A percentile compares a stretch with the other conserved stretches of the same genome.
phyloP scores from a whole-genome alignment of 2,113 vertebrate genomes.

The Ploceus nigricollis region DNA sequence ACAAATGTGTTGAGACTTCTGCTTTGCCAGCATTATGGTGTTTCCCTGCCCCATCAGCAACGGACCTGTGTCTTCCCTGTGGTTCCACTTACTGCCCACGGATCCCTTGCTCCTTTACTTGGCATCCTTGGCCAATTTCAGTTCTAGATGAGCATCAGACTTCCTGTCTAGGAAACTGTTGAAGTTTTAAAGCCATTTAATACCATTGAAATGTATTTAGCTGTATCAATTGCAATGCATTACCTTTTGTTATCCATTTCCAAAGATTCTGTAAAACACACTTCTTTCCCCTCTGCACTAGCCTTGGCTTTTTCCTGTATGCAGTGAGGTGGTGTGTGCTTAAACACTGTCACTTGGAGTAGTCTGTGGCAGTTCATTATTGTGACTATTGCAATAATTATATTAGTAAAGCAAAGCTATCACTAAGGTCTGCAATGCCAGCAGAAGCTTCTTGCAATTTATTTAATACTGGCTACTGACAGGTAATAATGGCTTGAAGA shows the following conservation, averaged over 20 bases:
- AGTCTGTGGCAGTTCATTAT: background rate
- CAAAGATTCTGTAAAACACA: background rate
- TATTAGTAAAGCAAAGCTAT: background rate
- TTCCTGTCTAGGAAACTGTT: background rate
- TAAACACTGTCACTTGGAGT: background rate
- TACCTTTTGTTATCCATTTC: background rate
- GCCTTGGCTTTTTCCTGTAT: background rate
- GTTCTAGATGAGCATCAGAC: background rate
- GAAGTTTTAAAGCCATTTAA: background rate
- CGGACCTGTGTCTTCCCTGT: background rate
- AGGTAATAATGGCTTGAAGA: conserved; percentile 21
- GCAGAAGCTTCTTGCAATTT: background rate
- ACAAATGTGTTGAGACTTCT: background rate
- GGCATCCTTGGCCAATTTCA: background rate
- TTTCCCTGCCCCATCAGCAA: background rate
- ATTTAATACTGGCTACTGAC: background rate
- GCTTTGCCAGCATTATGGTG: background rate
- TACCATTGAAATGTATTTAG: background rate
- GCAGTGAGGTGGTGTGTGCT: background rate
- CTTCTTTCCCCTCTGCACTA: background rate
- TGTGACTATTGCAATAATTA: background rate
- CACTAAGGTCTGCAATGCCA: background rate
- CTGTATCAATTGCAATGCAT: background rate
- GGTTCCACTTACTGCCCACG: background rate
- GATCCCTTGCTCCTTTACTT: background rate